phyloP scores from a whole-genome alignment of 2,888 invertebrate species.

The Drosophila sordidula region DNA sequence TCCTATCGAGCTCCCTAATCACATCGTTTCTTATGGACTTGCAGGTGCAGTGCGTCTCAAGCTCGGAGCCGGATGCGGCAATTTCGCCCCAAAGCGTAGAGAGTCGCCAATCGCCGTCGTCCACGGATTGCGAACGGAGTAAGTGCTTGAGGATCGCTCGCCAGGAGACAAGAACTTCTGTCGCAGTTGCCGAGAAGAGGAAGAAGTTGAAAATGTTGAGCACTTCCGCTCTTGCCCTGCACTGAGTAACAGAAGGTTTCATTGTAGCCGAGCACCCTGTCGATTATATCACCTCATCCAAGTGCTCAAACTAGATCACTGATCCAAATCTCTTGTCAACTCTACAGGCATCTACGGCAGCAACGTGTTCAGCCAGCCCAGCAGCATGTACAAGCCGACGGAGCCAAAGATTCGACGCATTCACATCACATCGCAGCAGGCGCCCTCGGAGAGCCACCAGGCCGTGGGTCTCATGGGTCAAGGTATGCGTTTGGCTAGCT shows the following conservation, averaged over 20 bases:
- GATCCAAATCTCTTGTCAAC: not conserved
- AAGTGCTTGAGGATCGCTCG: slow-evolving; percentile 30
- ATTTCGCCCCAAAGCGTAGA: slow-evolving; percentile 85
- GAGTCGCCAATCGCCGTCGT: slow-evolving; percentile 84
- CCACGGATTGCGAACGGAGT: slow-evolving; percentile 84
- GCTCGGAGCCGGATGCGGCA: slow-evolving; percentile 92
- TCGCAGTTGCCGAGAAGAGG: too few relatives aligned
- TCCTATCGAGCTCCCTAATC: not conserved
- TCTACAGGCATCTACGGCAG: slow-evolving; percentile 59
- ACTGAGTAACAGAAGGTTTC: too few relatives aligned
- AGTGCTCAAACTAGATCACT: not conserved
- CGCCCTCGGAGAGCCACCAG: slow-evolving; percentile 68
- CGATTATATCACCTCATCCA: too few relatives aligned
- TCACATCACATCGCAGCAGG: slow-evolving; percentile 77
- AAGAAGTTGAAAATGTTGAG: too few relatives aligned
- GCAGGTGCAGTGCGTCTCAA: slow-evolving; percentile 95
- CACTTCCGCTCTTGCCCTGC: too few relatives aligned
- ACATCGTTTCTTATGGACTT: slow-evolving; percentile 81
- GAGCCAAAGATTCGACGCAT: slow-evolving; percentile 84
- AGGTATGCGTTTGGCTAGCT: slow-evolving; percentile 69
- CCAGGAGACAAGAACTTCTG: too few relatives aligned
- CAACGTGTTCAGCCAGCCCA: slow-evolving; percentile 71
- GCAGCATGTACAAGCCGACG: slow-evolving; percentile 83
- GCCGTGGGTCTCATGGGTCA: slow-evolving; percentile 54
- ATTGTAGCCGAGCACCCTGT: too few relatives aligned